Percentiles rank a stretch among this genome's conserved stretches.
These are phyloP conservation scores for Brachypodius melanocephalos DNA, from an alignment of 2,113 vertebrate species.

Conservation along the genomic window DNA sequence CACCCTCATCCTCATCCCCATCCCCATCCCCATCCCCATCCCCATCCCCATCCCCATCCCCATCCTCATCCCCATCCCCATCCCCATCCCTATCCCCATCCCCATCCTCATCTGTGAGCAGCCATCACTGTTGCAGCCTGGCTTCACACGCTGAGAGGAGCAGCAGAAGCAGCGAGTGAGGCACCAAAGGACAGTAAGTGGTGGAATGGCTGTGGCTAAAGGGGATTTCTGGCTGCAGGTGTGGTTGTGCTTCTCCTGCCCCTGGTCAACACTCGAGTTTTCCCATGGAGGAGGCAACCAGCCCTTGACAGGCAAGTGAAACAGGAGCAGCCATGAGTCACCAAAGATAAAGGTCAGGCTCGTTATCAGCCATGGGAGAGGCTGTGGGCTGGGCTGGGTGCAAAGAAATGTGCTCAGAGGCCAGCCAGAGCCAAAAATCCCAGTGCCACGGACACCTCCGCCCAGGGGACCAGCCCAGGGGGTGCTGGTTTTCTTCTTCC, in stretches of 20 bases:
- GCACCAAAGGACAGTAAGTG: rapidly evolving
- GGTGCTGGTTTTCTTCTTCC: not conserved
- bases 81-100: not conserved
- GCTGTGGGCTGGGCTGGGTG: not conserved
- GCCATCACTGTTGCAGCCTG: not conserved
- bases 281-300: not conserved
- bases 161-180: not conserved
- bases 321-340: constrained; percentile 46
- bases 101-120: not conserved
- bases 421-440: not conserved
- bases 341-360: constrained; percentile 27
- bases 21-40: not conserved
- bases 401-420: not conserved
- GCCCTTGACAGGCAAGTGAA: not conserved
- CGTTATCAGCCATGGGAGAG: constrained; percentile 21
- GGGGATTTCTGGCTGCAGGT: not conserved
- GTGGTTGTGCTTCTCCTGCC: not conserved
- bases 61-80: not conserved
- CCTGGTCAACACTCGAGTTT: not conserved
- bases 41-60: not conserved
- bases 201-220: not conserved
- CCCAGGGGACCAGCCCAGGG: not conserved
- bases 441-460: rapidly evolving
- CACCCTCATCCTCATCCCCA: not conserved
- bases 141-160: not conserved